Evolutionary conservation across 2,888 invertebrate genomes (phyloP).

Genomic region (Cordilura impudica): DNA sequence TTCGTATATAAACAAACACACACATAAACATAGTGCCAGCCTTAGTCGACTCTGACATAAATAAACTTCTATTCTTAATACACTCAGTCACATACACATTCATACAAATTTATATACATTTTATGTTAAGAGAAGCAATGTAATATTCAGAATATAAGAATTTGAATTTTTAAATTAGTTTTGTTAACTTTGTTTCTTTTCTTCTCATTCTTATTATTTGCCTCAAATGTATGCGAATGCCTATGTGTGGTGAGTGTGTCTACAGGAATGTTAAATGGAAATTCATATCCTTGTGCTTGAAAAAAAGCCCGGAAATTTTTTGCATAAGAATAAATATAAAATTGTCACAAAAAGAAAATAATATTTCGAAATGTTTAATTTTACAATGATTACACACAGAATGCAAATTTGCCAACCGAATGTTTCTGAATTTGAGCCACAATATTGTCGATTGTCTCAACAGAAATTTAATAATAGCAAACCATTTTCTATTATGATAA

Average conservation of each 20-base stretch:
- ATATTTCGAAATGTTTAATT: not conserved
- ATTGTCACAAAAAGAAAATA: slow-evolving; percentile 1
- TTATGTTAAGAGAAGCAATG: slow-evolving; percentile 15
- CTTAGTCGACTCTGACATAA: slow-evolving; percentile 36
- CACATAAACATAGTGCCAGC: slow-evolving; percentile 6
- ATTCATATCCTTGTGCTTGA: slow-evolving; percentile 29
- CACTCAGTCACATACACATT: not conserved
- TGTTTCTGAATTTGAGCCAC: too few relatives aligned
- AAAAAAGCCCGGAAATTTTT: not conserved
- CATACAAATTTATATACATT: slow-evolving; percentile 18
- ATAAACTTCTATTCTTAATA: slow-evolving; percentile 32
- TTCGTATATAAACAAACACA: slow-evolving; percentile 30
- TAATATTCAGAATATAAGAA: slow-evolving; percentile 68
- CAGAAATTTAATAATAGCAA: too few relatives aligned
- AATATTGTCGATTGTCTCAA: too few relatives aligned
- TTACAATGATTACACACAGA: too few relatives aligned
- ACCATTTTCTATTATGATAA: too few relatives aligned
- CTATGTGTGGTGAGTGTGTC: slow-evolving; percentile 9
- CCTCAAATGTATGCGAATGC: not conserved
- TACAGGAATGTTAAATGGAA: slow-evolving; percentile 54
- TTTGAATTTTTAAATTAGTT: slow-evolving; percentile 78
- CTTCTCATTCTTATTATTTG: slow-evolving; percentile 16
- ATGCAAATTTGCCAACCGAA: too few relatives aligned
- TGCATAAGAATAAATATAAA: not conserved
- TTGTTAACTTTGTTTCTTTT: slow-evolving; percentile 73